These are phyloP conservation scores for Rhagium mordax DNA, from an alignment of 2,888 invertebrate species.

Conservation along the genomic window DNA sequence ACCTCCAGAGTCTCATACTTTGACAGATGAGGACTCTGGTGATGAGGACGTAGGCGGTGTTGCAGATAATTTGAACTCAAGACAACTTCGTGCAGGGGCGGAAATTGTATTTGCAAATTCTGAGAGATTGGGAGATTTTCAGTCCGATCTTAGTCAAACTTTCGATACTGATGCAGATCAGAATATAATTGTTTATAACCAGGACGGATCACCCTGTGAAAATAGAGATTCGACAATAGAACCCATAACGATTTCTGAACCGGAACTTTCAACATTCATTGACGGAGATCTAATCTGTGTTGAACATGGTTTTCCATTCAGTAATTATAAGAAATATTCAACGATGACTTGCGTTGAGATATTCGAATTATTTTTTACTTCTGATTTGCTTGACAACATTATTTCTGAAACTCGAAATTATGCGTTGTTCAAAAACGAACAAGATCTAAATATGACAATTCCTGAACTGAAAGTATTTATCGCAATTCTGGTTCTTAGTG, in stretches of 20 bases:
- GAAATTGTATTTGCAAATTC: slow-evolving; percentile 16
- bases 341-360: slow-evolving; percentile 12
- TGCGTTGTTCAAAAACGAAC: slow-evolving; percentile 5
- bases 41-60: slow-evolving; percentile 18
- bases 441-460: not conserved
- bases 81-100: slow-evolving; percentile 1
- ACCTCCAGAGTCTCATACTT: slow-evolving; percentile 5
- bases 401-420: slow-evolving; percentile 39
- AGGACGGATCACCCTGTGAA: too few species aligned
- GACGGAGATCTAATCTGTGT: not conserved
- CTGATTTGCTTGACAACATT: not conserved
- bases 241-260: too few species aligned
- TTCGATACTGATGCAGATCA: too few species aligned
- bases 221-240: too few species aligned
- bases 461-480: slow-evolving; percentile 19
- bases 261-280: not conserved
- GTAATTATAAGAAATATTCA: not conserved
- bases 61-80: slow-evolving; percentile 15
- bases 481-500: slow-evolving; percentile 27
- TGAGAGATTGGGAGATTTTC: not conserved
- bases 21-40: slow-evolving; percentile 11
- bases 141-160: too few species aligned
- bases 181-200: too few species aligned
- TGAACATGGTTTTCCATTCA: not conserved
- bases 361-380: slow-evolving; percentile 2